Evolutionary conservation across 2,888 invertebrate genomes (phyloP).

Genomic region (Spodoptera picta): DNA sequence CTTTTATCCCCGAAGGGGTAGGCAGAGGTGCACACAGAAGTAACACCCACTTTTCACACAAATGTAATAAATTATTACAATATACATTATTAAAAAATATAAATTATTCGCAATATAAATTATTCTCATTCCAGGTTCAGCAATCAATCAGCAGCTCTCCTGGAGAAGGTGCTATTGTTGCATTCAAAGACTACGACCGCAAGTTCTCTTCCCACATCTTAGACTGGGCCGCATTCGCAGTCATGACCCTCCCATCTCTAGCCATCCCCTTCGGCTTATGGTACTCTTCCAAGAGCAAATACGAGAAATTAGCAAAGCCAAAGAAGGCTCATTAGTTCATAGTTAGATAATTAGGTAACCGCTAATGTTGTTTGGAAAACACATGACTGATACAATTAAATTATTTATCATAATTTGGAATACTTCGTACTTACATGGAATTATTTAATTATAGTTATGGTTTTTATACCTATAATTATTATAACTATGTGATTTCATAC

Average conservation of each 20-base stretch:
- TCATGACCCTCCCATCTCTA: constrained; percentile 98
- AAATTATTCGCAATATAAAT: not conserved
- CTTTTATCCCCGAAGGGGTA: no score
- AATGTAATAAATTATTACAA: no score
- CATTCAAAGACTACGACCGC: constrained; percentile 97
- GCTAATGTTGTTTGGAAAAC: constrained; percentile 67
- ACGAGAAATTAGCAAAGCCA: constrained; percentile 93
- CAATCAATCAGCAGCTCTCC: constrained; percentile 95
- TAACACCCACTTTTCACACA: no score
- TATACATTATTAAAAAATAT: no score
- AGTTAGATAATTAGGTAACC: constrained; percentile 61
- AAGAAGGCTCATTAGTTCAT: constrained; percentile 90
- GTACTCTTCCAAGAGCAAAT: constrained; percentile 98
- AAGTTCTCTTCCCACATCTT: constrained; percentile 99
- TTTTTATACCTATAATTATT: no score
- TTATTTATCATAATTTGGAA: not conserved
- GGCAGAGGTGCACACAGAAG: no score
- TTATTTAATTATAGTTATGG: no score
- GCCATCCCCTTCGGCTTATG: constrained; percentile 98
- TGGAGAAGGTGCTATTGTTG: constrained; percentile 98
- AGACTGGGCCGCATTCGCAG: constrained; percentile 98
- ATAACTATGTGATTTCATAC: not conserved
- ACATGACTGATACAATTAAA: constrained; percentile 31
- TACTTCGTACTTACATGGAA: no score
- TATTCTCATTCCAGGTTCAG: constrained; percentile 89